These are phyloP conservation scores for Teleogryllus occipitalis DNA, from an alignment of 1,140 invertebrate genomes.

Conservation along the genomic window DNA sequence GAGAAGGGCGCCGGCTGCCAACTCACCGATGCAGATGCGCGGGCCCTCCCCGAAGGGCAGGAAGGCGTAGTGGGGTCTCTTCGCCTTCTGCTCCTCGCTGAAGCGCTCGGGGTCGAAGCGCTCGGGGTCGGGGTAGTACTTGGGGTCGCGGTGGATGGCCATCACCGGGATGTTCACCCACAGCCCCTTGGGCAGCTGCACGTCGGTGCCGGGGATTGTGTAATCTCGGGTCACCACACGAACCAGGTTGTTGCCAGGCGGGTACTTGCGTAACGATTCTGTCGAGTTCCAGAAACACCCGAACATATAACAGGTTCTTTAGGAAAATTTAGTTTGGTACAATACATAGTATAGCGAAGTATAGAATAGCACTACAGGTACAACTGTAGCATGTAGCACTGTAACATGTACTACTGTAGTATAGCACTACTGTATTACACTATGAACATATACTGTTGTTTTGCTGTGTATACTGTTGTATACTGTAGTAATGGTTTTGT, in stretches of 20 bases:
- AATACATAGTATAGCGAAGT: no score
- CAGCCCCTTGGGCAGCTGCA: constrained; percentile 39
- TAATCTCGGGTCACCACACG: constrained; percentile 40
- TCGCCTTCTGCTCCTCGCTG: constrained; percentile 24
- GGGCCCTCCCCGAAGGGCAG: constrained; percentile 29
- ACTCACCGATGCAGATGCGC: constrained; percentile 38
- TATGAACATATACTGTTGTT: no score
- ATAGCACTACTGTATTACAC: no score
- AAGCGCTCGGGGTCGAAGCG: constrained; percentile 35
- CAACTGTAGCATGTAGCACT: no score
- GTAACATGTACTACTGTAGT: no score
- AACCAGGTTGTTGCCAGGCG: constrained; percentile 38
- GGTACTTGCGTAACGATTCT: constrained; percentile 38
- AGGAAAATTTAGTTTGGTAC: no score
- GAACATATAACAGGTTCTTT: no score
- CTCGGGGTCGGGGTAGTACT: constrained; percentile 45
- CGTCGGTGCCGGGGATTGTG: constrained; percentile 36
- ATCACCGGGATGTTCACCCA: constrained; percentile 32
- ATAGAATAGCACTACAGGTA: no score
- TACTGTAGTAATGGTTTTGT: no score
- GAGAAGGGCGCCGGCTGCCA: background rate
- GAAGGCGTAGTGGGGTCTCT: constrained; percentile 29
- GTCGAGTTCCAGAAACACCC: constrained; percentile 24
- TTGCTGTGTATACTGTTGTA: no score
- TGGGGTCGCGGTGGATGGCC: constrained; percentile 41